A percentile compares a stretch with the other conserved stretches of the same genome.
Evolutionary conservation across 2,113 vertebrate genomes (phyloP).

Genomic region (Kryptolebias marmoratus): DNA sequence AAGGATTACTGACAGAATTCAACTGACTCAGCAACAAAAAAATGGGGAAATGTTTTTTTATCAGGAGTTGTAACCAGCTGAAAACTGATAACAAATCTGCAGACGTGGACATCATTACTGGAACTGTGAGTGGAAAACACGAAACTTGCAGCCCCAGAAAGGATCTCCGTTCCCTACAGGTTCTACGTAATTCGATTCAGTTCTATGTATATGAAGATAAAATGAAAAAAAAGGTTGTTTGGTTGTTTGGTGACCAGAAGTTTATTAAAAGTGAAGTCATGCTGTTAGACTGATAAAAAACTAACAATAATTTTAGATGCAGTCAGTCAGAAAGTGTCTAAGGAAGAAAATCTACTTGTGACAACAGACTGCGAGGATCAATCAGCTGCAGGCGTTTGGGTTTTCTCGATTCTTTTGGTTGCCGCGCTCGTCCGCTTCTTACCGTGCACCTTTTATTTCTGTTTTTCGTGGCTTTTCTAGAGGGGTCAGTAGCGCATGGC

Average conservation of each 20-base stretch:
- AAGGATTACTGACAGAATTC: no score
- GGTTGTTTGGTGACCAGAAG: not conserved
- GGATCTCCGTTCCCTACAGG: not conserved
- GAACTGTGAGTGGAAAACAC: not conserved
- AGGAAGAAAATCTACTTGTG: not conserved
- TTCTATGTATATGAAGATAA: no score
- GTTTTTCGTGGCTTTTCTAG: slow-evolving; percentile 56
- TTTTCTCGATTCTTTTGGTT: not conserved
- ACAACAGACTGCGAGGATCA: no score
- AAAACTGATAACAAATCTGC: not conserved
- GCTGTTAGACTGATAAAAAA: not conserved
- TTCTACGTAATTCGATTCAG: not conserved
- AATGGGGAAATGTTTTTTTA: no score
- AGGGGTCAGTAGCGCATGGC: slow-evolving; percentile 65
- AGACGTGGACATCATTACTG: no score
- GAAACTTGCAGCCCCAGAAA: not conserved
- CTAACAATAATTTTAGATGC: no score
- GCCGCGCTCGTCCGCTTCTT: slow-evolving; percentile 3
- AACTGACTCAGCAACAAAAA: no score
- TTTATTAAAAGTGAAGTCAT: not conserved
- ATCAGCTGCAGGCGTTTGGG: no score
- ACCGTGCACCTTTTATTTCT: not conserved
- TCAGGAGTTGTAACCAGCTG: not conserved
- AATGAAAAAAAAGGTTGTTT: no score
- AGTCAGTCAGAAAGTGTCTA: not conserved